phyloP scores from a whole-genome alignment of 2,797 vertebrate species.

The Gallirallus australis region DNA sequence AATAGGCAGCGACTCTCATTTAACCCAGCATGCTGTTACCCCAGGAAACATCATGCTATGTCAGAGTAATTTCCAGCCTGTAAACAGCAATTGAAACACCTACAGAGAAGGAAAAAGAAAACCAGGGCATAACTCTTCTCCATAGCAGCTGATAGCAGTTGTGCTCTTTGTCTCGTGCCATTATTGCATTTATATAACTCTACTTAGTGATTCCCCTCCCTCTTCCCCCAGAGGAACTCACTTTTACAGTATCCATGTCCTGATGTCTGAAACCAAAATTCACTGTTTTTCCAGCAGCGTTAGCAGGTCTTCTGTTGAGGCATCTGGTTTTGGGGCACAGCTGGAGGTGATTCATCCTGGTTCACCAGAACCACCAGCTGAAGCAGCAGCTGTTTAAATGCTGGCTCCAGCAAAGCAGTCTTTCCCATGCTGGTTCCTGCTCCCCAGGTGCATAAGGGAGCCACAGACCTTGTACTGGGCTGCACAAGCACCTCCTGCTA shows the following conservation, averaged over 20 bases:
- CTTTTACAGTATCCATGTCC: background rate
- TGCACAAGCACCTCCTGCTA: accelerated
- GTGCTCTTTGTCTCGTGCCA: background rate
- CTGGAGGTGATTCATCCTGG: background rate
- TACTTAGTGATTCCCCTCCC: background rate
- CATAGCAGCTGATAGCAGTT: background rate
- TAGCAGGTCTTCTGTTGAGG: background rate
- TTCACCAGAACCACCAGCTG: background rate
- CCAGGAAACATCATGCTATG: background rate
- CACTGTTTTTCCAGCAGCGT: background rate
- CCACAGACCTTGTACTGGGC: background rate
- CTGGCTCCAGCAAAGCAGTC: background rate
- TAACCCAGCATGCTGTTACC: background rate
- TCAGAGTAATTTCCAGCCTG: conserved; percentile 18
- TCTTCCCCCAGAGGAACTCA: background rate
- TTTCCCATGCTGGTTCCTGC: background rate
- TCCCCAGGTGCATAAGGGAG: background rate
- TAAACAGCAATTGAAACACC: background rate
- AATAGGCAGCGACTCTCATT: background rate
- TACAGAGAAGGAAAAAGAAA: background rate
- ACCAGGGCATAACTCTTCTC: background rate
- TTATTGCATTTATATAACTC: background rate
- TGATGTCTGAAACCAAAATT: background rate
- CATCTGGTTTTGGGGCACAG: background rate
- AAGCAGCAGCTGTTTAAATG: background rate